Base-by-base conservation (phyloP, 2,888 invertebrate species). In the Herminia tarsipennalis region DNA sequence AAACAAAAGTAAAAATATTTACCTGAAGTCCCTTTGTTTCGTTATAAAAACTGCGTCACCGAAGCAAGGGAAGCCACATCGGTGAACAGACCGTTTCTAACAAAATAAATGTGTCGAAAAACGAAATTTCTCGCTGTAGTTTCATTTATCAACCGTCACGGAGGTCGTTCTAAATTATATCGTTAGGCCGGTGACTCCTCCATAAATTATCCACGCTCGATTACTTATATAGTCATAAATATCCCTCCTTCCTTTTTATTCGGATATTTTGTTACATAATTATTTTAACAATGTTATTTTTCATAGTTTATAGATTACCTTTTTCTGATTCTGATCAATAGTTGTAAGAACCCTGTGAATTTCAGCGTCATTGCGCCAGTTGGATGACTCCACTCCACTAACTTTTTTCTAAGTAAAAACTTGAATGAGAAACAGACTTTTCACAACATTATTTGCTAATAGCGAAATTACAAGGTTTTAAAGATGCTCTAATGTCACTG, bases 111-210 rank as follows among this genome's bases (percentile, higher is more conserved):
- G 53, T 62, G 58, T 48, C 36, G 46, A 56, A 64, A 62, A 53
- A 43, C 38, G 38, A 62, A 45, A 32, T 55, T 51, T 29, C 38
- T 44, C 34, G 21, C 44, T 43, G 38, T 67, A 53, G 57, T 51
- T 64, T 57, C 41, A 67, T 66, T 57, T 67, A 57, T 64, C 65
- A 67, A 61, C 37, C 40, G 45, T 45, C 38, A 49, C 36, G 39
- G 40, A 56, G 51, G 38, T 47, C 29, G 48, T 37, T 47, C 50
- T 55, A 57, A 64, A 67, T 67, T 55, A 63, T 60, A 56, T 63
- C 51, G 51, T 59, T 66, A 56, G 36, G 42, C 40, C 27, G 44
- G 43, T 38, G 63, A 56, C 51, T 50, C 25, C 17, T 32, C 20
- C 45, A 49, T 62, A 51, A 58, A 58, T 58, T 61, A 61, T 65